Evolutionary conservation across 2,797 vertebrate species (phyloP).

Genomic region (Emydoidea blandingii): DNA sequence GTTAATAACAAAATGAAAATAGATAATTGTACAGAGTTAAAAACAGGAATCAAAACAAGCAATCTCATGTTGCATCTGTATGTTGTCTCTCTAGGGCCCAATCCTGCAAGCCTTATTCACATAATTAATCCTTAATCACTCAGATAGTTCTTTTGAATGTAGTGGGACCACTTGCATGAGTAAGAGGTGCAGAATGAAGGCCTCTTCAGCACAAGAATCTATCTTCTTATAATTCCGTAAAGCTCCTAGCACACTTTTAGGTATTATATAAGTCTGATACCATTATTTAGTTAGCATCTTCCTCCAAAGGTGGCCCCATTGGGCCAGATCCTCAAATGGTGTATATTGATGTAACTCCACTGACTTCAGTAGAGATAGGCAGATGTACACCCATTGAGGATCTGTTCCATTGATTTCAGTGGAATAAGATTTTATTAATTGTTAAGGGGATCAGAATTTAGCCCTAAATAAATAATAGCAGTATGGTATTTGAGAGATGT

Average conservation of each 20-base stretch:
- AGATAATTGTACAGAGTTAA: not conserved
- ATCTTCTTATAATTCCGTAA: not conserved
- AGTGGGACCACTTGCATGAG: not conserved
- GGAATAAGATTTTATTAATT: not conserved
- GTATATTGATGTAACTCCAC: not conserved
- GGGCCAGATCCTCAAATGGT: no score
- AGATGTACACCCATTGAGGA: not conserved
- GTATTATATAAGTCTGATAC: not conserved
- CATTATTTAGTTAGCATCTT: not conserved
- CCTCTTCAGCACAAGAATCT: not conserved
- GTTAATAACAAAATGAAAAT: not conserved
- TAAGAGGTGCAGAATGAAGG: rapidly evolving
- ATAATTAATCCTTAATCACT: not conserved
- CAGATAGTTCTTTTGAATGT: not conserved
- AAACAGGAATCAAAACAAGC: not conserved
- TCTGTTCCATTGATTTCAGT: not conserved
- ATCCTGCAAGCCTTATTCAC: not conserved
- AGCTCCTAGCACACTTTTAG: not conserved
- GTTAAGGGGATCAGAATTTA: not conserved
- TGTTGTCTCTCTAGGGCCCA: not conserved
- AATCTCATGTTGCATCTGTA: not conserved
- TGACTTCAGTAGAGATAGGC: not conserved
- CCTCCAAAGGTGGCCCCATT: not conserved
- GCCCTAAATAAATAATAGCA: not conserved
- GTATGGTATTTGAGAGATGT: not conserved